phyloP scores from a whole-genome alignment of 2,113 vertebrate genomes.

The Tupaia tana region DNA sequence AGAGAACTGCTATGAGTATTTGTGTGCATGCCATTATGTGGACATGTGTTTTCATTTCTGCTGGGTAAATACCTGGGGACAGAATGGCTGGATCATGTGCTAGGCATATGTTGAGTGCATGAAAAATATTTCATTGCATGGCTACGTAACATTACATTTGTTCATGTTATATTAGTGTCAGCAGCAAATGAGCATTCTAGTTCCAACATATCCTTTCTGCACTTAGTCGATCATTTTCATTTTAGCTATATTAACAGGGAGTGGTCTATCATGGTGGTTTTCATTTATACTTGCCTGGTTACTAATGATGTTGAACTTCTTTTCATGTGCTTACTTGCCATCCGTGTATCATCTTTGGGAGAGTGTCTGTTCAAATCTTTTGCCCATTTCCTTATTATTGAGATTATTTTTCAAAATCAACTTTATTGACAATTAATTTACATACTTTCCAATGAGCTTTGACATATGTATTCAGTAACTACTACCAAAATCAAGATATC shows the following conservation, averaged over 20 bases:
- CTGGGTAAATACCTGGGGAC: not conserved
- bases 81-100: not conserved
- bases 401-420: not conserved
- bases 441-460: not conserved
- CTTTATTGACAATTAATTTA: not conserved
- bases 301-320: not conserved
- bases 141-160: too few relatives aligned
- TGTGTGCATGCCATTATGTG: not conserved
- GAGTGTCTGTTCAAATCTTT: slow-evolving; percentile 4
- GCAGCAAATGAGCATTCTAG: not conserved
- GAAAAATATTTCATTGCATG: too few relatives aligned
- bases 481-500: not conserved
- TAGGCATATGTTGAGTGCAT: not conserved
- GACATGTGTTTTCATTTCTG: slow-evolving; percentile 56
- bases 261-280: not conserved
- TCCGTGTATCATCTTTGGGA: not conserved
- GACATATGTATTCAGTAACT: not conserved
- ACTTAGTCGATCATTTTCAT: not conserved
- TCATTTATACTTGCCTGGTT: not conserved
- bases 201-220: not conserved
- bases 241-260: not conserved
- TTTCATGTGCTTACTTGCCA: slow-evolving; percentile 16
- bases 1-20: not conserved
- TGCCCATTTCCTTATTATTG: not conserved
- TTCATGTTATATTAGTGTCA: not conserved